phyloP scores from a whole-genome alignment of 2,888 invertebrate species.

The Drosophila helvetica region DNA sequence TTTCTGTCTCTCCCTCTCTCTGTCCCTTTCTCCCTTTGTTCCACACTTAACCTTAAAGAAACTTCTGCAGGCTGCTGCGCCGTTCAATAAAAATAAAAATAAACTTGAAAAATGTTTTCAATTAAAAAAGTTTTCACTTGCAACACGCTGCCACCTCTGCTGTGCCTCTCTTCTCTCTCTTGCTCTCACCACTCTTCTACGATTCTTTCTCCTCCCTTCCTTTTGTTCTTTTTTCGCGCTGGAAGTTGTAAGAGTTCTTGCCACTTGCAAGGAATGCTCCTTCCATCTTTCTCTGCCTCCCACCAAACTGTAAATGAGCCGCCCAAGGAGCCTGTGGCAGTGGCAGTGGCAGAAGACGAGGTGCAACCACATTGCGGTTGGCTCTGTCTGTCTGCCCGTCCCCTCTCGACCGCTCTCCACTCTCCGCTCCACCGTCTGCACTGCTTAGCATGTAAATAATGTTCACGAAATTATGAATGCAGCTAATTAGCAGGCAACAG shows the following conservation, averaged over 20 bases:
- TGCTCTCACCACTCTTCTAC: not conserved
- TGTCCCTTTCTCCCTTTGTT: not conserved
- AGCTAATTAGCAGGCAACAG: constrained; percentile 71
- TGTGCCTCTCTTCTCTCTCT: not conserved
- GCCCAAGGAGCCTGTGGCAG: constrained; percentile 19
- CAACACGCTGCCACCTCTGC: constrained; percentile 33
- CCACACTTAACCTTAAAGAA: constrained; percentile 27
- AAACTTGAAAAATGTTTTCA: constrained; percentile 78
- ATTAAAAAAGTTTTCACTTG: constrained; percentile 80
- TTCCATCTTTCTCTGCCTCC: constrained; percentile 47
- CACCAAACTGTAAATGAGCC: constrained; percentile 70
- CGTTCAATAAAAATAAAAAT: constrained; percentile 64
- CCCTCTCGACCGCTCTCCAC: constrained; percentile 3
- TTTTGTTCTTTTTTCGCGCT: constrained; percentile 29
- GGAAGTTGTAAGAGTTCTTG: constrained; percentile 68
- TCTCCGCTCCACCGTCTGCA: constrained; percentile 24
- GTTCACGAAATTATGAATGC: constrained; percentile 78
- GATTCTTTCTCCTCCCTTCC: constrained; percentile 17
- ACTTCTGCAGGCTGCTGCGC: constrained; percentile 7
- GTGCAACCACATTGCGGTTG: constrained; percentile 45
- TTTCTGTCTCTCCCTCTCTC: not conserved
- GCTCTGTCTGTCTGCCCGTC: constrained; percentile 24
- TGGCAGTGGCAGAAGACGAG: constrained; percentile 26
- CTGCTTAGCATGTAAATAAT: constrained; percentile 78
- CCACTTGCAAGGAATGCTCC: constrained; percentile 61